phyloP scores from a whole-genome alignment of 2,888 invertebrate genomes.

The Eilema depressum region DNA sequence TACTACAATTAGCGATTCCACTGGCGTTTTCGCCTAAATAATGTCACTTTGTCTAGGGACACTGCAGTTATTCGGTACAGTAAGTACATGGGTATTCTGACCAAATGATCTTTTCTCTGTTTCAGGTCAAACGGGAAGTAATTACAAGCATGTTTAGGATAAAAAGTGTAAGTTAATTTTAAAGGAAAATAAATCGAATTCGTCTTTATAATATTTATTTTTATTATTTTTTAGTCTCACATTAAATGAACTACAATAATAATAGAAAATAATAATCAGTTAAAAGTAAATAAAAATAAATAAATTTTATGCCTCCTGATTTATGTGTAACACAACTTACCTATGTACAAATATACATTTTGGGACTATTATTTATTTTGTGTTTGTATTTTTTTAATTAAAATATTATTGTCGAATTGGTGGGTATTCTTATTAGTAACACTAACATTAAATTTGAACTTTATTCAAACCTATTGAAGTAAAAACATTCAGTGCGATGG shows the following conservation, averaged over 20 bases:
- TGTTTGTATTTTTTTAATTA: constrained; percentile 15
- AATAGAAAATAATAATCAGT: constrained; percentile 69
- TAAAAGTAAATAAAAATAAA: constrained; percentile 67
- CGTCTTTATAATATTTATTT: constrained; percentile 54
- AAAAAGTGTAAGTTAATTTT: constrained; percentile 27
- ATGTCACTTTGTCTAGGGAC: no score
- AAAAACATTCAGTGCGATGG: background rate
- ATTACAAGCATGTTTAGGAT: constrained; percentile 42
- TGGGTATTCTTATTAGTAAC: constrained; percentile 56
- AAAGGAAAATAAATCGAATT: constrained; percentile 47
- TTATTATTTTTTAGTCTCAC: constrained; percentile 66
- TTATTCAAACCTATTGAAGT: constrained; percentile 5
- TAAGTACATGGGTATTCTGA: background rate
- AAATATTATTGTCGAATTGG: constrained; percentile 56
- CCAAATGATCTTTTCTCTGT: constrained; percentile 30
- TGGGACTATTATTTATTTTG: constrained; percentile 49
- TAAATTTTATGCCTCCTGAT: constrained; percentile 80
- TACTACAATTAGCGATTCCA: no score
- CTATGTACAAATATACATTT: constrained; percentile 84
- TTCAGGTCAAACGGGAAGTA: constrained; percentile 66
- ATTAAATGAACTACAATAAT: constrained; percentile 69
- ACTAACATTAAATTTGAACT: constrained; percentile 21
- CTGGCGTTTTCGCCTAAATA: no score
- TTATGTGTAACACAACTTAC: constrained; percentile 66
- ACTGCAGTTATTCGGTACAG: no score